A percentile compares a stretch with the other conserved stretches of the same genome.
Evolutionary conservation across 2,888 invertebrate genomes (phyloP).

Genomic region (Synergus laeviventris): DNA sequence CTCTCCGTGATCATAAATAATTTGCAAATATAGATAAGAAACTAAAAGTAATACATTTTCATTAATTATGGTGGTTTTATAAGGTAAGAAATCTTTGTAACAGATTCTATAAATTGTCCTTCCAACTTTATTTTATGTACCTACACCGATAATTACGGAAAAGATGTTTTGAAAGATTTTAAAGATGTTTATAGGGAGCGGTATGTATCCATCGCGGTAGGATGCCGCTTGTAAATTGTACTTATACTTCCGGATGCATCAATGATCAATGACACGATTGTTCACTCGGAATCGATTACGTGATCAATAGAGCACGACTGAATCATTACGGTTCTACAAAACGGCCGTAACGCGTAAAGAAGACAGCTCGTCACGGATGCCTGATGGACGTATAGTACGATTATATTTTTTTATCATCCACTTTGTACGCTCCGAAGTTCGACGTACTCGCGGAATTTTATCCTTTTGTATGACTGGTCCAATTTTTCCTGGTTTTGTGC

Average conservation of each 20-base stretch:
- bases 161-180: background rate
- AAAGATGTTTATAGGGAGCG: background rate
- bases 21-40: background rate
- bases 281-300: conserved; percentile 48
- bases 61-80: background rate
- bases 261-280: conserved; percentile 48
- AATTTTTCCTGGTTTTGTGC: background rate
- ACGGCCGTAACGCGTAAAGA: conserved; percentile 42
- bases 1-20: background rate
- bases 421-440: conserved; percentile 15
- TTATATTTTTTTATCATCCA: conserved; percentile 14
- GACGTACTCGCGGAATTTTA: conserved; percentile 34
- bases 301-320: conserved; percentile 54
- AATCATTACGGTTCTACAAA: conserved; percentile 45
- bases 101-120: background rate
- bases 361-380: conserved; percentile 43
- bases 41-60: background rate
- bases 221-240: conserved; percentile 29
- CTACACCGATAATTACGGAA: background rate
- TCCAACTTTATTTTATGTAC: background rate
- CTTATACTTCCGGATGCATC: conserved; percentile 48
- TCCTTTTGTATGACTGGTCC: conserved; percentile 10
- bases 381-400: conserved; percentile 19
- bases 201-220: conserved; percentile 30
- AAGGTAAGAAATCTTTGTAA: background rate